Conservation (phyloP, 2,888 invertebrate genomes). For the Lottia scabra region DNA sequence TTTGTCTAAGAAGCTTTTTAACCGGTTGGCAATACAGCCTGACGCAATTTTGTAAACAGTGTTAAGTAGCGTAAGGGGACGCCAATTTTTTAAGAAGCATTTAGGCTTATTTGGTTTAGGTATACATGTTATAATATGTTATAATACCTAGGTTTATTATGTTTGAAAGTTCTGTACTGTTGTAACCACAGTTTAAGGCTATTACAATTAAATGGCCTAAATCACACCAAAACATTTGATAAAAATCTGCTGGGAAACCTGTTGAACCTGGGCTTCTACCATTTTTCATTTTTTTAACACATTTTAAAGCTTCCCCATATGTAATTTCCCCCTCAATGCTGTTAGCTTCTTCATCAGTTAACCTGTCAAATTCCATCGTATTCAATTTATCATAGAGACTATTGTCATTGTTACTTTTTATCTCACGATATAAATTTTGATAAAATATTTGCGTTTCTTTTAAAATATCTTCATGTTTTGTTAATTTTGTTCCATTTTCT, state of each 20-base stretch:
- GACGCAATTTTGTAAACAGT: slow-evolving; percentile 17
- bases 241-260: slow-evolving; percentile 26
- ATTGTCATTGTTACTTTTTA: too few species aligned
- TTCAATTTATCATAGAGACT: too few species aligned
- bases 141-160: slow-evolving; percentile 28
- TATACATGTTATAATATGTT: slow-evolving; percentile 28
- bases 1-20: neutral
- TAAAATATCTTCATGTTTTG: neutral
- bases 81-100: slow-evolving; percentile 19
- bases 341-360: too few species aligned
- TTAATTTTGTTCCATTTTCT: neutral
- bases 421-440: too few species aligned
- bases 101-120: slow-evolving; percentile 26
- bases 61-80: slow-evolving; percentile 18
- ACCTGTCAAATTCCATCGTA: too few species aligned
- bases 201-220: slow-evolving; percentile 13
- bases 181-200: slow-evolving; percentile 16
- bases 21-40: slow-evolving; percentile 4
- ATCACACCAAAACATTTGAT: slow-evolving; percentile 20
- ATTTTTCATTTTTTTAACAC: neutral
- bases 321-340: neutral
- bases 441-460: neutral
- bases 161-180: slow-evolving; percentile 12
- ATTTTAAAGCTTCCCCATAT: neutral
- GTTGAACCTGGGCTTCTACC: slow-evolving; percentile 17